Conservation (phyloP, 1,140 invertebrate genomes). For the Helicoverpa zea region DNA sequence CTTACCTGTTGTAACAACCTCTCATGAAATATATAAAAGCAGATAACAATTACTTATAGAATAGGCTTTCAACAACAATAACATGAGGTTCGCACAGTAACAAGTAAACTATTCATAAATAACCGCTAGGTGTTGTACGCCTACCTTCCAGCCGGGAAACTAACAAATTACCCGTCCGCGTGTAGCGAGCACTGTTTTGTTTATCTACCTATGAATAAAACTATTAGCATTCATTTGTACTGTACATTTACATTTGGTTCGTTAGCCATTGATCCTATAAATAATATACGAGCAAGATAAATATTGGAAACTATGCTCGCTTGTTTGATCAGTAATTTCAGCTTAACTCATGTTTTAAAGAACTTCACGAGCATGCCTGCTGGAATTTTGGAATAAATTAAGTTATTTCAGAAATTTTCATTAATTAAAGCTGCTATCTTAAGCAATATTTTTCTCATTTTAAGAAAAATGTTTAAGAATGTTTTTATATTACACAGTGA, state of each 20-base stretch:
- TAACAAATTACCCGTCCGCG: constrained; percentile 7
- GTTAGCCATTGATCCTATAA: constrained; percentile 21
- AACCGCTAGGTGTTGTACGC: not conserved
- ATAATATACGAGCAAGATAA: constrained; percentile 2
- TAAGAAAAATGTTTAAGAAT: not conserved
- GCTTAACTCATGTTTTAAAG: not conserved
- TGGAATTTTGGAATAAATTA: not conserved
- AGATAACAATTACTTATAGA: no score
- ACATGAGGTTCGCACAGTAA: not conserved
- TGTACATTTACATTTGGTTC: not conserved
- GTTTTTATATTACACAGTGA: not conserved
- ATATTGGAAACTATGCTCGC: not conserved
- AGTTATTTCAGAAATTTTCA: not conserved
- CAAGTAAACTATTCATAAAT: constrained; percentile 29
- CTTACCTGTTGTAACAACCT: no score
- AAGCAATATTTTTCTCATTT: no score
- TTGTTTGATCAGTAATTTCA: not conserved
- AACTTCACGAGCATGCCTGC: no score
- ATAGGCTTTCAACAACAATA: not conserved
- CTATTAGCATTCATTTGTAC: constrained; percentile 14
- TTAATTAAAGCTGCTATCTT: no score
- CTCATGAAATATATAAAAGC: no score
- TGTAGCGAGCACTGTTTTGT: not conserved
- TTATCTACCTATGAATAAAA: constrained; percentile 27
- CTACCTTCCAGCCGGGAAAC: constrained; percentile 19